Evolutionary conservation across 2,113 vertebrate species (phyloP), one percentile per base, ranked within the genome.

Genomic region (Labeo rohita): DNA sequence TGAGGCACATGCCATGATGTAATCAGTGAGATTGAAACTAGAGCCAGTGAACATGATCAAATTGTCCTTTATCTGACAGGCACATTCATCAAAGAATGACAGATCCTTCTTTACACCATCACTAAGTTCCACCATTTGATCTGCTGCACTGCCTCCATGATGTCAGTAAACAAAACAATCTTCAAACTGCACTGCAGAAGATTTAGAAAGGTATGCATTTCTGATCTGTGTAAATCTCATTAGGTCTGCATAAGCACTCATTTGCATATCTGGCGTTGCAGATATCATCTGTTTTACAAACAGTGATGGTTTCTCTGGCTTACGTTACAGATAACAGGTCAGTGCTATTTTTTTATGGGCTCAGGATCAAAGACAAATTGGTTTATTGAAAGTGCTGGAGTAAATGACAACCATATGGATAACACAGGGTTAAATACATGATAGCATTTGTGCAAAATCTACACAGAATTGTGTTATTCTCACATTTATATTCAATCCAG

Each of bases 31-130:
- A 94, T 92, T 93, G 92, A 92, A 93, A 87, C 87, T 59, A 47
- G 88, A 92, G 91, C 92, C 91, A 90, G 91, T 84, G 91, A 92
- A 93, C 92, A 92, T 91, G 91, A 94, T 94, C 91, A 93, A 91
- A 92, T 89, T 90, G 90, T 92, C 88, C 84, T 88, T 90, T 91
- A 92, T 91, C 88, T 93, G 93, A 95, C 93, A 93, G 91, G 82
- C 91, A 90, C 93, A 93, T 95, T 93, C 90, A 94, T 95, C 93
- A 94, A 54, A 80, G 88, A 74, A 7, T 88, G 91, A 87, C 90
- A 89, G 89, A 88, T 89, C 80, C 80, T 88, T 63, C 89, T 68
- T 87, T 89, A 76, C 85, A 56, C 43, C 89, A 88, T 84, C 56
- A 54, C 80, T 36, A 85, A 87, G 84, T 54, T n/a, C 86, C 83